Base-by-base conservation (phyloP, 2,797 vertebrate species). In the Lacerta agilis region DNA sequence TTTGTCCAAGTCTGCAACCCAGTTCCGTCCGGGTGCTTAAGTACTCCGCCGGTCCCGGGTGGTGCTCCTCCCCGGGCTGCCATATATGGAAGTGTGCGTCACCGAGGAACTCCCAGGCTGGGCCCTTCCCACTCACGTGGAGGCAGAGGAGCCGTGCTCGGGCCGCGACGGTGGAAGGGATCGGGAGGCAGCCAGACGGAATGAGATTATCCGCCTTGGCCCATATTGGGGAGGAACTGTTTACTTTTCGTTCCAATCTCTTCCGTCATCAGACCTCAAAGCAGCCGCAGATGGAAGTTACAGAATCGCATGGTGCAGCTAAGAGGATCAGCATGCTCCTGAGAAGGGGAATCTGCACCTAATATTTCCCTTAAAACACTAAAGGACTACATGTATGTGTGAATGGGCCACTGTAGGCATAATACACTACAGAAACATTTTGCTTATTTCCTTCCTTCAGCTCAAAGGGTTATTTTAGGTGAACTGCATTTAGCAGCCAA, bases 1-100 rank as follows among this genome's bases (percentile, higher is more conserved):
- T 13, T 3, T 2, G 1, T 1, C 43, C 1, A 1, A 0, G 2
- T 72, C 27, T 33, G 76, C 76, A 2, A 20, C 0, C 20, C 1
- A 0, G 38, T 10, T 3, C 2, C 67, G 27, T 36, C 61, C 71
- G 15, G 55, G 27, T n/a, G 79, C 67, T 79, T 90, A 83, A 87
- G 25, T 85, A 84, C 25, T 2, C 27, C 36, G 66, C 20, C 80
- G 17, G 13, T 49, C 3, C 15, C n/a, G 8, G 25, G 4, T 3
- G 18, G 2, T 2, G 66, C 61, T 27, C 83, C 83, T 77, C 87
- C 87, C 82, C 67, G 87, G 38, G 8, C 25, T 0, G 9, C 89
- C 89, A 25, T 45, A 66, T 33, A 83, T 10, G 88, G 85, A 1
- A 4, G 7, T 0, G 8, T 8, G 83, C 55, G 75, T 86, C 88